Conservation (phyloP, 2,113 vertebrate species). For the Puntigrus tetrazona region DNA sequence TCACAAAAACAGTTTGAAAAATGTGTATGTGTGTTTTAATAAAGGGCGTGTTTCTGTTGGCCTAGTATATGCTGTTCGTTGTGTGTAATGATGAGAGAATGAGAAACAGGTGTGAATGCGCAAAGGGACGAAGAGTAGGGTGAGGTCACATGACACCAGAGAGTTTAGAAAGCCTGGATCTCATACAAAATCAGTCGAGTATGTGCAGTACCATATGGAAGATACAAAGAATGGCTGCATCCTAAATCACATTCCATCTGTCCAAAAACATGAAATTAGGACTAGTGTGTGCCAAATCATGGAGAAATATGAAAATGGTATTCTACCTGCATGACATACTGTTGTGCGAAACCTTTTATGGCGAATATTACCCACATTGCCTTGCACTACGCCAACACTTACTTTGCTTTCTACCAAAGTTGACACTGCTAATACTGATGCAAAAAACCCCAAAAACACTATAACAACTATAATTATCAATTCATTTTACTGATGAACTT, state of each 20-base stretch:
- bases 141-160: slow-evolving; percentile 16
- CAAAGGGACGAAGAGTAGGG: neutral
- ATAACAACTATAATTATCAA: no score
- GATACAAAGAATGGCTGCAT: neutral
- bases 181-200: neutral
- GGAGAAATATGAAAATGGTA: neutral
- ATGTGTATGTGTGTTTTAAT: slow-evolving; percentile 22
- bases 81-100: slow-evolving; percentile 32
- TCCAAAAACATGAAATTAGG: neutral
- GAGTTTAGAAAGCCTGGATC: slow-evolving; percentile 22
- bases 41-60: slow-evolving; percentile 31
- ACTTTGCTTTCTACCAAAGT: neutral
- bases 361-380: neutral
- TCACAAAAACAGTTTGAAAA: slow-evolving; percentile 12
- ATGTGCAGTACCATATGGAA: neutral
- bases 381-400: neutral
- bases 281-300: neutral
- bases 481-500: no score
- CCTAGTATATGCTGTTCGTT: slow-evolving; percentile 4
- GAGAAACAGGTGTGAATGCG: slow-evolving; percentile 24
- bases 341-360: neutral
- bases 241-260: neutral
- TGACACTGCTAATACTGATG: neutral
- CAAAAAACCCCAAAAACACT: neutral
- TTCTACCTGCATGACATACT: neutral